Evolutionary conservation across 2,797 vertebrate genomes (phyloP).

Genomic region (Chrosomus eos): DNA sequence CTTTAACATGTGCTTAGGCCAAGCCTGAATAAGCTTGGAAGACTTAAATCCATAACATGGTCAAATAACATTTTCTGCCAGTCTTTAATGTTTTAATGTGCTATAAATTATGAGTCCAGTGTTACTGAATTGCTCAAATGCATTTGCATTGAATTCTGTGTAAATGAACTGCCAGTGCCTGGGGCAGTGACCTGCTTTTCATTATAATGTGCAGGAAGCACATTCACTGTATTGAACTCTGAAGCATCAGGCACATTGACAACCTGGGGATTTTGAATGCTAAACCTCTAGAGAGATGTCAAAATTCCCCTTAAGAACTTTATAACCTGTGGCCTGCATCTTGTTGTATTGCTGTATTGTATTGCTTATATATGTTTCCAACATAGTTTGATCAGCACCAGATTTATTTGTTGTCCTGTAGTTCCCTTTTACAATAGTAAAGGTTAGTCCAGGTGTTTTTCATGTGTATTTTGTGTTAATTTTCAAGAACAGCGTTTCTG

Average conservation of each 20-base stretch:
- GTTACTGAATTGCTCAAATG: slow-evolving; percentile 38
- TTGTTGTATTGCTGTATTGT: slow-evolving; percentile 6
- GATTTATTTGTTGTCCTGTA: not conserved
- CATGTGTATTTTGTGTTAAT: not conserved
- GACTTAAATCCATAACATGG: slow-evolving; percentile 4
- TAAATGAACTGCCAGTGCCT: slow-evolving; percentile 56
- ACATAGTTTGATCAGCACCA: slow-evolving; percentile 3
- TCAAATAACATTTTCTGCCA: slow-evolving; percentile 1
- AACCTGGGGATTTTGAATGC: slow-evolving; percentile 25
- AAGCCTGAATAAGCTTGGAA: not conserved
- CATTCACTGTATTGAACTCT: slow-evolving; percentile 57
- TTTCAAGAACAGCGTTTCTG: not conserved
- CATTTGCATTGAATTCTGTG: slow-evolving; percentile 60
- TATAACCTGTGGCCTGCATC: slow-evolving; percentile 4
- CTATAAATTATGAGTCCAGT: slow-evolving; percentile 28
- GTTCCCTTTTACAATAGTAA: not conserved
- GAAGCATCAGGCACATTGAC: not conserved
- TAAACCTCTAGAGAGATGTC: slow-evolving; percentile 34
- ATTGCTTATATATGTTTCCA: not conserved
- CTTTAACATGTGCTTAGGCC: not conserved
- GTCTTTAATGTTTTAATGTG: slow-evolving; percentile 30
- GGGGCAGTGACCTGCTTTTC: slow-evolving; percentile 73
- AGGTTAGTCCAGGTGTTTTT: not conserved
- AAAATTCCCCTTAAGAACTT: slow-evolving; percentile 18
- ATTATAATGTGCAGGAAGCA: slow-evolving; percentile 66